Conservation (phyloP, 2,888 invertebrate species). For the Fragum sueziense region DNA sequence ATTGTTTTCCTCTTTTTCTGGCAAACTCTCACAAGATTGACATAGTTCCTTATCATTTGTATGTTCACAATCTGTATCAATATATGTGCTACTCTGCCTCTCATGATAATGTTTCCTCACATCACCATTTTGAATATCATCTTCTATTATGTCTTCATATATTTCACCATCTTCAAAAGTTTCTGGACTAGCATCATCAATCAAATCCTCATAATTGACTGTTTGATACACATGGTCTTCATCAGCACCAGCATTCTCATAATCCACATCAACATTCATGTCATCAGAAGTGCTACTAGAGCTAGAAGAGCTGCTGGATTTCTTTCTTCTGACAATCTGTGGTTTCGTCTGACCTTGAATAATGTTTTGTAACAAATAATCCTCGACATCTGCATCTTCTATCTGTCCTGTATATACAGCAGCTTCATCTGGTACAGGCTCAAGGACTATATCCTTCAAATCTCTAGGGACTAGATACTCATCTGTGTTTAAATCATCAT, state of each 20-base stretch:
- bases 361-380: slow-evolving; percentile 45
- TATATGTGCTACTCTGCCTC: no score
- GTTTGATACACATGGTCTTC: slow-evolving; percentile 6
- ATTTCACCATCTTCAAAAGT: slow-evolving; percentile 10
- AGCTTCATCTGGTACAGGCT: background rate
- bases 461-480: background rate
- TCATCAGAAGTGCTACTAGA: background rate
- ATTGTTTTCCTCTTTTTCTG: background rate
- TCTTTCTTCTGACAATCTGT: slow-evolving; percentile 25
- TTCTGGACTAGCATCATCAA: background rate
- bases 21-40: background rate
- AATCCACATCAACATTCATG: background rate
- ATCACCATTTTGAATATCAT: background rate
- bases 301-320: slow-evolving; percentile 4
- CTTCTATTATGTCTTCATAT: slow-evolving; percentile 9
- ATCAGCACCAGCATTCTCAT: background rate
- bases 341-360: slow-evolving; percentile 23
- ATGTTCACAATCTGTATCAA: background rate
- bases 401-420: background rate
- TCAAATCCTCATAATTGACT: background rate
- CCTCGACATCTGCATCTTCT: slow-evolving; percentile 35
- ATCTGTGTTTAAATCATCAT: slow-evolving; percentile 12
- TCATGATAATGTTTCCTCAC: no score
- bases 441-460: slow-evolving; percentile 3
- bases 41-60: background rate